Evolutionary conservation across 2,113 vertebrate genomes (phyloP).

Genomic region (Psilopsiagon aurifrons): DNA sequence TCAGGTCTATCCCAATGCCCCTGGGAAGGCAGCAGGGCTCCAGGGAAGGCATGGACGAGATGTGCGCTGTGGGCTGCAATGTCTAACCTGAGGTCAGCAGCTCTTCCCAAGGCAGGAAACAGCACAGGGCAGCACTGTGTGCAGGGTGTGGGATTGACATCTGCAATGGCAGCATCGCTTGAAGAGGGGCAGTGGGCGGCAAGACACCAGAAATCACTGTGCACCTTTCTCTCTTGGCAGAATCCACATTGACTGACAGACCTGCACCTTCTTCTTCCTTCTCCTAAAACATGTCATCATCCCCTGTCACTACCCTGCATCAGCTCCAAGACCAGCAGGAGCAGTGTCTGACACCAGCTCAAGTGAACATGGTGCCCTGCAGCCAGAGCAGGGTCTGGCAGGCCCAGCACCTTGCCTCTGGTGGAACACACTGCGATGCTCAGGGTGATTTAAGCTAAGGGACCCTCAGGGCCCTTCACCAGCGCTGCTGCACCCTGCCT

Average conservation of each 20-base stretch:
- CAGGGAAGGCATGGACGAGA: neutral
- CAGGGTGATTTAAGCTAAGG: neutral
- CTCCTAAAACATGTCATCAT: accelerated
- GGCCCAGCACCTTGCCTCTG: neutral
- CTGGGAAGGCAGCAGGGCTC: neutral
- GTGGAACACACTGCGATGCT: neutral
- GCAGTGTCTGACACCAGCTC: neutral
- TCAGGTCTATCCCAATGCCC: neutral
- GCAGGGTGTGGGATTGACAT: neutral
- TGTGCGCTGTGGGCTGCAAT: neutral
- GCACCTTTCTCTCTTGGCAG: slow-evolving; percentile 4
- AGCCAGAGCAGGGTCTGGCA: neutral
- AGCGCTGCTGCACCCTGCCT: neutral
- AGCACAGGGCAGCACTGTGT: accelerated
- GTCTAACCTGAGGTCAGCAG: accelerated
- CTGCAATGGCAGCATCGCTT: accelerated
- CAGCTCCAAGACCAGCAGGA: neutral
- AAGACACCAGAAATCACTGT: neutral
- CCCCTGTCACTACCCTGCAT: neutral
- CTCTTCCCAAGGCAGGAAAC: neutral
- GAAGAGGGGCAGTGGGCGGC: neutral
- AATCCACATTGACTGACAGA: neutral
- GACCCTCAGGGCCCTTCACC: neutral
- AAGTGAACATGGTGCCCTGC: neutral
- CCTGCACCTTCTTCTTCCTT: neutral